These are phyloP conservation scores for Ennomos fuscantarius DNA, from an alignment of 2,888 invertebrate genomes.

Conservation along the genomic window DNA sequence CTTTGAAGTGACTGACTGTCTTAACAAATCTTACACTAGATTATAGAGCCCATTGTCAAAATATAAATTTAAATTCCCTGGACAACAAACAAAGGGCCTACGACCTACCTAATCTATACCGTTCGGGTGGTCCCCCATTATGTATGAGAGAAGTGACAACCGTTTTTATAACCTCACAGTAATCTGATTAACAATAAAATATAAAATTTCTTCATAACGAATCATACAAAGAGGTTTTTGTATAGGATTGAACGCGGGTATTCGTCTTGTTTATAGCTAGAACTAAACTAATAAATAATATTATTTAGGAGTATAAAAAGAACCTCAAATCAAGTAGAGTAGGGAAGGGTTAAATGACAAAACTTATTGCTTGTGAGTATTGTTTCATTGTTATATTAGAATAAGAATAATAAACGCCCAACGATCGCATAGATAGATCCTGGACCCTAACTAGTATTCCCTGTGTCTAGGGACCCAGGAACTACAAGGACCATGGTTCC, in stretches of 20 bases:
- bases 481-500: too few species aligned
- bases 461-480: too few species aligned
- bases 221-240: constrained; percentile 16
- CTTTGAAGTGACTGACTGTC: too few species aligned
- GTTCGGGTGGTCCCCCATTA: constrained; percentile 61
- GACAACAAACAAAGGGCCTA: constrained; percentile 48
- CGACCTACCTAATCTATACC: constrained; percentile 37
- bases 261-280: constrained; percentile 28
- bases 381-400: too few species aligned
- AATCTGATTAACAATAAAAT: constrained; percentile 67
- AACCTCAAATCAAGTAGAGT: too few species aligned
- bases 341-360: too few species aligned
- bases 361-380: too few species aligned
- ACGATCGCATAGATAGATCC: too few species aligned
- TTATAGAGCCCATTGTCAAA: constrained; percentile 34
- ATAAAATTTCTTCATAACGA: constrained; percentile 43
- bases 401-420: too few species aligned
- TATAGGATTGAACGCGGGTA: constrained; percentile 15
- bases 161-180: constrained; percentile 54
- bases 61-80: constrained; percentile 36
- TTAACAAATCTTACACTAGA: too few species aligned
- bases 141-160: constrained; percentile 54
- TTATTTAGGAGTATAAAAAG: neutral
- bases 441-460: too few species aligned
- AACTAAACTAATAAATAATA: constrained; percentile 16